Percentiles rank a stretch among this genome's conserved stretches.
These are phyloP conservation scores for Trypoxylus dichotomus DNA, from an alignment of 1,140 invertebrate genomes.

Conservation along the genomic window DNA sequence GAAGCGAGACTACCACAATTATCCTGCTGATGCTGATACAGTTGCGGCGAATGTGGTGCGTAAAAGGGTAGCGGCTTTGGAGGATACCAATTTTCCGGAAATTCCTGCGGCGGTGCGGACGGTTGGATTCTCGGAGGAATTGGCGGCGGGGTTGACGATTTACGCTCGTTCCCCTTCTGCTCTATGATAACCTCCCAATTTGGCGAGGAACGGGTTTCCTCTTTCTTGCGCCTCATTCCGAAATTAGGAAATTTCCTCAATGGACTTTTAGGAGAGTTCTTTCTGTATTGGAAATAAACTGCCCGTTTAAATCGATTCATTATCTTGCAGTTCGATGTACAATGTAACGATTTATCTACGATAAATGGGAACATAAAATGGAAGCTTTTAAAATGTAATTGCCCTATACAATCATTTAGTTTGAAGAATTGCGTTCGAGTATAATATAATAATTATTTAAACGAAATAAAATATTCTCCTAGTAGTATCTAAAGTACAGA, in stretches of 20 bases:
- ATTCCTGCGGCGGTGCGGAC: slow-evolving; percentile 39
- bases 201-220: neutral
- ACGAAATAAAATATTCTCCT: too few relatives aligned
- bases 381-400: neutral
- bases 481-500: too few relatives aligned
- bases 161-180: neutral
- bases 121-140: slow-evolving; percentile 37
- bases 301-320: neutral
- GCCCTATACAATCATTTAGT: neutral
- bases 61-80: neutral
- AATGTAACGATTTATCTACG: neutral
- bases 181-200: slow-evolving; percentile 35
- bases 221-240: slow-evolving; percentile 1
- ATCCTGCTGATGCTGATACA: slow-evolving; percentile 23
- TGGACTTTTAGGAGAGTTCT: slow-evolving; percentile 6
- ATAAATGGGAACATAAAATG: neutral
- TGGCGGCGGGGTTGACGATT: slow-evolving; percentile 32
- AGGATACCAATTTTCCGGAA: slow-evolving; percentile 29
- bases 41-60: slow-evolving; percentile 6
- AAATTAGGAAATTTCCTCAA: slow-evolving; percentile 18
- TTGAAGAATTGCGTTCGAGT: neutral
- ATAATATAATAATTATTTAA: too few relatives aligned
- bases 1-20: neutral
- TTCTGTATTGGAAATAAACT: slow-evolving; percentile 1
- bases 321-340: neutral